Conservation (phyloP, 2,888 invertebrate genomes). For the Ganaspis brasiliensis region DNA sequence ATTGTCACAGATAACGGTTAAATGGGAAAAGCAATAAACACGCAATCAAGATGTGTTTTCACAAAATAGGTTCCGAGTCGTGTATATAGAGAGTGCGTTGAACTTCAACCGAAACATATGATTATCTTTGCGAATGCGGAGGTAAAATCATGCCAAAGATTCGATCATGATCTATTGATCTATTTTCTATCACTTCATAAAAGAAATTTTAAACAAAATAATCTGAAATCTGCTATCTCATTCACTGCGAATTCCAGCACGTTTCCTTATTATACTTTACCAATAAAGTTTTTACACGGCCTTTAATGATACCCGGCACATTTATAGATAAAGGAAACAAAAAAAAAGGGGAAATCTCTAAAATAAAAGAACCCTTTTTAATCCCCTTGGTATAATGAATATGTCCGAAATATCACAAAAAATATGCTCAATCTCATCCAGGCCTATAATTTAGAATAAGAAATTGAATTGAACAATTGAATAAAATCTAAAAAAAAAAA, state of each 20-base stretch:
- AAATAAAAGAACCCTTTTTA: not conserved
- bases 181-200: not conserved
- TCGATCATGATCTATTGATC: conserved; percentile 12
- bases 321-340: not conserved
- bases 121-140: conserved; percentile 32
- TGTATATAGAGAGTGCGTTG: conserved; percentile 47
- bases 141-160: conserved; percentile 27
- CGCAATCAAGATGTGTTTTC: not conserved
- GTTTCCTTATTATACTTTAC: conserved; percentile 7
- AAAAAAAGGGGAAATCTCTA: not conserved
- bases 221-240: not conserved
- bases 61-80: conserved; percentile 1
- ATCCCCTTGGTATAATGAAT: too few relatives aligned
- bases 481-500: too few relatives aligned
- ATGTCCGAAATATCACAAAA: too few relatives aligned
- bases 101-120: conserved; percentile 53
- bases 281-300: not conserved
- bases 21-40: not conserved
- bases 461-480: not conserved
- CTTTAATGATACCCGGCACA: not conserved
- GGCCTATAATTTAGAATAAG: not conserved
- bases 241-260: not conserved
- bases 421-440: too few relatives aligned
- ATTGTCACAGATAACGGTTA: too few relatives aligned
- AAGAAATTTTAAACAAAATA: not conserved